Percentiles rank a stretch among this genome's conserved stretches.
These are phyloP conservation scores for Progne subis DNA, from an alignment of 2,113 vertebrate genomes.

Conservation along the genomic window DNA sequence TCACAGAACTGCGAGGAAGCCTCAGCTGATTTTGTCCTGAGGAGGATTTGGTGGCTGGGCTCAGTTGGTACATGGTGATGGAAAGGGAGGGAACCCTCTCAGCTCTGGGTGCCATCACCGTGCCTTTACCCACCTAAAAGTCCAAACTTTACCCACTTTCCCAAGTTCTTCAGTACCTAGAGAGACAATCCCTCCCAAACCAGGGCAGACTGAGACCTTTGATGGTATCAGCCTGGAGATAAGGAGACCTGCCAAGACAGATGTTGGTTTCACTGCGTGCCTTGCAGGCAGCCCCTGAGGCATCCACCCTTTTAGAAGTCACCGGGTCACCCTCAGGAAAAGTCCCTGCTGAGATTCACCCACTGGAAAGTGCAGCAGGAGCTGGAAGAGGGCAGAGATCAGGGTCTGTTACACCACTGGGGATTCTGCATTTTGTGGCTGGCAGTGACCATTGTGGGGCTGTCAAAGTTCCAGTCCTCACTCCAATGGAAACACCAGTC, in stretches of 20 bases:
- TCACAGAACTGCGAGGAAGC: background rate
- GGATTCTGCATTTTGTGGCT: background rate
- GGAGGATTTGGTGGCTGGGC: background rate
- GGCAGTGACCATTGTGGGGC: background rate
- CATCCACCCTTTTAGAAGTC: background rate
- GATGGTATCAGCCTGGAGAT: background rate
- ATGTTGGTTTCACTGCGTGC: background rate
- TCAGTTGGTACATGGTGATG: background rate
- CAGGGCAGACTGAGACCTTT: background rate
- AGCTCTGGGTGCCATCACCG: background rate
- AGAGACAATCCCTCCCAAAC: background rate
- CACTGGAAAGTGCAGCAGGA: background rate
- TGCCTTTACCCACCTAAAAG: background rate
- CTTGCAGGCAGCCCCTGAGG: background rate
- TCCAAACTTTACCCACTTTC: background rate
- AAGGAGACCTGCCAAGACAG: background rate
- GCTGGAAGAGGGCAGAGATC: background rate
- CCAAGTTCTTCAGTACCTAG: background rate
- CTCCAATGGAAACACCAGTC: background rate
- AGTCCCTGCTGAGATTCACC: background rate
- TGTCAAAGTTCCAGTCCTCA: background rate
- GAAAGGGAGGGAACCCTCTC: background rate
- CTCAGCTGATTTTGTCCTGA: background rate
- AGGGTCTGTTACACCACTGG: background rate
- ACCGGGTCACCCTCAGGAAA: background rate